phyloP scores from a whole-genome alignment of 2,113 vertebrate genomes.

The Heliornis fulica region DNA sequence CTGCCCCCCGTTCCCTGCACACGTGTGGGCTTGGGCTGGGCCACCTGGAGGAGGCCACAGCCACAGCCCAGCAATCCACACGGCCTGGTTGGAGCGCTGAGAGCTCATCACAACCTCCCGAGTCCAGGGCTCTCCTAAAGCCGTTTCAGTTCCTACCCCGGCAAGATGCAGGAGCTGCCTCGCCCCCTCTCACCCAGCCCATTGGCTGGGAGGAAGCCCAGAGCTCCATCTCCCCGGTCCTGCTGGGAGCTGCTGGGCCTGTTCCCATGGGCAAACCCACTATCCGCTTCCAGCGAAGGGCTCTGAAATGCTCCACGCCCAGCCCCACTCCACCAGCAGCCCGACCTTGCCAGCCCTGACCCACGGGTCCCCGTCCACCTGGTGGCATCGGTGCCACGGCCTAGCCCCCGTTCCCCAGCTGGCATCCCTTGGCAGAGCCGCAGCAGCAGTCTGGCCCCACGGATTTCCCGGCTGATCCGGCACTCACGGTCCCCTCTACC shows the following conservation, averaged over 20 bases:
- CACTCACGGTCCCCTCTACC: fast-evolving
- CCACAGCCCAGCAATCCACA: fast-evolving
- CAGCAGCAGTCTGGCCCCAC: fast-evolving
- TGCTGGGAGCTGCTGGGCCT: not conserved
- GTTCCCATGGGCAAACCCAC: not conserved
- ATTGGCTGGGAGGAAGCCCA: fast-evolving
- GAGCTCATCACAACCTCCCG: not conserved
- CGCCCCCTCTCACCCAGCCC: fast-evolving
- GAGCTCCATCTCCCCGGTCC: not conserved
- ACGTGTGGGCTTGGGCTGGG: not conserved
- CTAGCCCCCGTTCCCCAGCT: not conserved
- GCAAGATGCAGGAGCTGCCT: not conserved
- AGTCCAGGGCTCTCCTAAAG: not conserved
- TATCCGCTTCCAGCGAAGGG: not conserved
- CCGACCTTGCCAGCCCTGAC: not conserved
- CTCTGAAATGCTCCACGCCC: not conserved
- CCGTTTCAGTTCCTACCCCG: not conserved
- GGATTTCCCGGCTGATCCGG: fast-evolving
- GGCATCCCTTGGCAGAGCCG: fast-evolving
- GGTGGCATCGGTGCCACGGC: fast-evolving
- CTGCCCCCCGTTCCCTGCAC: not conserved
- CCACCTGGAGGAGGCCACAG: not conserved
- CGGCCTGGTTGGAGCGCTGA: not conserved
- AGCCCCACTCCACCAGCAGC: not conserved
- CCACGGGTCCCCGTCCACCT: not conserved